Base-by-base conservation (phyloP, 30 jellyfish, hydroid and myxozoan species). In the Aurelia aurita complex sp. Pacific region DNA sequence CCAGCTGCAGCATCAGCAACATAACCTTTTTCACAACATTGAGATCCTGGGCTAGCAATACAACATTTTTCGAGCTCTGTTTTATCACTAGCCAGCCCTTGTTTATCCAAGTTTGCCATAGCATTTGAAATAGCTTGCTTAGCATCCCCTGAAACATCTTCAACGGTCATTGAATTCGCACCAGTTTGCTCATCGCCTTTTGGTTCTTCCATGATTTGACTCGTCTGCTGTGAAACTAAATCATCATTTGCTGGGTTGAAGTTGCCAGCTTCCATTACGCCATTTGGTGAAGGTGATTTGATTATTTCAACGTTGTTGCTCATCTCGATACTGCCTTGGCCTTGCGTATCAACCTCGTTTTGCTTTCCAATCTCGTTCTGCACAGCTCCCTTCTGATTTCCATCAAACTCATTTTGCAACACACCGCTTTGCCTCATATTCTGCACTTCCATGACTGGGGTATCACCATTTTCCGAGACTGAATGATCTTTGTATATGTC, bases 361-460 rank as follows among this genome's bases (percentile, higher is more conserved):
- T 61, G 70, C 70, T 61, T 11, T n/a, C 32, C 32, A 9, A 23
- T 13, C 36, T 61, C 70, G 14, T 46, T 46, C 12, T 46, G 57
- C 57, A 46, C 57, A 46, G 57, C 57, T 61, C 36, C 70, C 1
- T 61, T 23, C 36, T 61, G 70, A 10, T 36, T 61, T 3, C 13
- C 36, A 46, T 46, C 57, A 4, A 46, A 46, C 4, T 61, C 70
- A 9, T 52, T 79, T 46, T 64, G 73, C 16, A 79, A 2, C 51
- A 10, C 73, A 51, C 89, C 89, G 46, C 51, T 79, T 8, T 78
- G 80, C 72, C 82, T 29, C 81, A 84, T 2, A n/a, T 33, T 73
- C 54, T 84, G 77, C 55, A 84, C 82, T 52, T 84, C 93, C 93
- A 84, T 84, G 16, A 84, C 74, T 3, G 93, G 93, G 50, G 77